Base-by-base conservation (phyloP, 2,113 vertebrate genomes). In the Muntiacus muntjak region DNA sequence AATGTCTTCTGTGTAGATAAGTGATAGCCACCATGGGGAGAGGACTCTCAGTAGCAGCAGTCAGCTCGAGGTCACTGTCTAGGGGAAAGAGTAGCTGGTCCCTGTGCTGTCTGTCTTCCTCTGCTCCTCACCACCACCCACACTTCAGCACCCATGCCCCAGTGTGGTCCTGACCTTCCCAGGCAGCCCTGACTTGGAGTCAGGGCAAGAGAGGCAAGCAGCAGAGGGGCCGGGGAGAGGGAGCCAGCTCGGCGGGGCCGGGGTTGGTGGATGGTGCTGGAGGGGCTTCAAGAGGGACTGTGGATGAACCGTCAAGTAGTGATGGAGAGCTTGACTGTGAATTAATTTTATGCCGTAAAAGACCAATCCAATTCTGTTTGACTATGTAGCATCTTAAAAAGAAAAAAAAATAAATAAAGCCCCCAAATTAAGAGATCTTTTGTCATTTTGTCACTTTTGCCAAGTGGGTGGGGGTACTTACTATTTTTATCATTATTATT, bases 301-400 rank as follows among this genome's bases (percentile, higher is more conserved):
- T 57, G 16, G 57, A 40, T 21, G 1, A 64, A 28, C 87, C n/a
- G 1, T 74, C 79, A 33, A 76, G 84, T 58, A n/a, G 60, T 67
- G 11, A 89, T 52, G 21, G 87, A 89, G 96, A 96, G 90, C 92
- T 87, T 79, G 96, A 97, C 97, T 97, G 96, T 95, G 98, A 99
- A 99, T 97, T 99, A 99, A 99, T 99, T 98, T 99, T 99, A 99
- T 99, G 99, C 99, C 99, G 79, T 99, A 98, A 99, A 99, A 99
- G 99, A 99, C 99, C 99, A 99, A 99, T 99, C 98, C 99, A 99
- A 99, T 99, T 99, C 99, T 99, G 99, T 99, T 99, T 99, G 99
- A 99, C 99, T 99, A 99, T 99, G 99, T 99, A 99, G 99, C 99
- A 99, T 99, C 99, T 99, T 99, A 99, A 99, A 99, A 99, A 99